Evolutionary conservation across 2,113 vertebrate genomes (phyloP), one percentile per base, ranked within the genome.

Genomic region (Gymnobelideus leadbeateri): DNA sequence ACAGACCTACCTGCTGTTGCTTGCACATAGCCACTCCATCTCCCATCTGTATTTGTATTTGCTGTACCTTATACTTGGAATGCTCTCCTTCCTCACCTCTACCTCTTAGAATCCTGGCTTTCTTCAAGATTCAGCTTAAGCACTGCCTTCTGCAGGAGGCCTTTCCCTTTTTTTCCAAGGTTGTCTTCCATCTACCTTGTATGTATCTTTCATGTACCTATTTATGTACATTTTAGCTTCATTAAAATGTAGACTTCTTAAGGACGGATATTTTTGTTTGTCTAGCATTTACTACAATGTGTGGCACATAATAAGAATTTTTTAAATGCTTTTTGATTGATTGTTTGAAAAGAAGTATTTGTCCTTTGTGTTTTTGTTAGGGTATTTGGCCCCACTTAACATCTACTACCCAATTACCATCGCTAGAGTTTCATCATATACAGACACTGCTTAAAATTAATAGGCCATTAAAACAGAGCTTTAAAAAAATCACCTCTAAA

Each of bases 281-380:
- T 28, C 57, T 68, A 37, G 11, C 57, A 68, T 3, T 68, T 68
- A 68, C 3, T 68, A 37, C 54, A 55, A 55, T 55, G 57, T 3
- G 10, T 37, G 10, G 31, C 57, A 68, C 31, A 37, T 37, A 68
- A 3, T 68, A 68, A 37, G 28, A 31, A 11, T 12, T 68, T 68
- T 4, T 4, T 14, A 68, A 68, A 68, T 77, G 68, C 37, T 84
- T 84, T 84, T 7, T 77, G 31, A 77, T 84, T 43, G 68, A 43
- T 21, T 84, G 37, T 43, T 84, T 77, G 37, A 93, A 95, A 95
- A 94, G 51, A 95, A 95, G 52, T 92, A 51, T 57, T 21, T 93
- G 37, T 91, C n/a, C 84, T 54, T 1, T 89, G 50, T 0, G 57
- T n/a, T 84, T 84, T 43, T 23, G 16, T 84, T 43, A 84, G 68